Evolutionary conservation across 2,113 vertebrate species (phyloP).

Genomic region (Dicerorhinus sumatrensis): DNA sequence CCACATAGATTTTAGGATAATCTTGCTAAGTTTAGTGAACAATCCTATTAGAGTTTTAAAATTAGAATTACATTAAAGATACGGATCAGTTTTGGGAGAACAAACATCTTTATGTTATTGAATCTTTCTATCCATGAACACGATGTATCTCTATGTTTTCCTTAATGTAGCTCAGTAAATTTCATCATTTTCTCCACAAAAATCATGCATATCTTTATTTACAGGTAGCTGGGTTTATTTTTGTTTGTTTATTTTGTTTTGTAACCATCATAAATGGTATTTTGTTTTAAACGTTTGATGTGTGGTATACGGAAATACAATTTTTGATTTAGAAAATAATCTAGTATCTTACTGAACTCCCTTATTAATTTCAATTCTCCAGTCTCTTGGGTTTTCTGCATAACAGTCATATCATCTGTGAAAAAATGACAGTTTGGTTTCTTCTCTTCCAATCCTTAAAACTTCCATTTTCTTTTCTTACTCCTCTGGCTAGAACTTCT

Average conservation of each 20-base stretch:
- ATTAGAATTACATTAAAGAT: not conserved
- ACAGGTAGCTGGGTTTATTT: not conserved
- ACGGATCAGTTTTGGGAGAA: not conserved
- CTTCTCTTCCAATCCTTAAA: not conserved
- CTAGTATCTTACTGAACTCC: not conserved
- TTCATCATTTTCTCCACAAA: not conserved
- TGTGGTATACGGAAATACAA: not conserved
- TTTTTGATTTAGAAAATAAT: not conserved
- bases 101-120: not conserved
- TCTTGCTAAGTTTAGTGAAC: not conserved
- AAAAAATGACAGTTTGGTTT: not conserved
- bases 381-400: not conserved
- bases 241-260: not conserved
- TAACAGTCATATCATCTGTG: not conserved
- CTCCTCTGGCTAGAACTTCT: not conserved
- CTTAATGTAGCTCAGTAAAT: not conserved
- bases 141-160: not conserved
- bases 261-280: not conserved
- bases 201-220: not conserved
- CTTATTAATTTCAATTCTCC: not conserved
- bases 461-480: slow-evolving; percentile 2
- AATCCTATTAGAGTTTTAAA: not conserved
- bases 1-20: not conserved
- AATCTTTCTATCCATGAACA: not conserved
- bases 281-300: not conserved